A percentile compares a stretch with the other conserved stretches of the same genome.
These are phyloP conservation scores for Lycaena phlaeas DNA, from an alignment of 2,888 invertebrate species.

Conservation along the genomic window DNA sequence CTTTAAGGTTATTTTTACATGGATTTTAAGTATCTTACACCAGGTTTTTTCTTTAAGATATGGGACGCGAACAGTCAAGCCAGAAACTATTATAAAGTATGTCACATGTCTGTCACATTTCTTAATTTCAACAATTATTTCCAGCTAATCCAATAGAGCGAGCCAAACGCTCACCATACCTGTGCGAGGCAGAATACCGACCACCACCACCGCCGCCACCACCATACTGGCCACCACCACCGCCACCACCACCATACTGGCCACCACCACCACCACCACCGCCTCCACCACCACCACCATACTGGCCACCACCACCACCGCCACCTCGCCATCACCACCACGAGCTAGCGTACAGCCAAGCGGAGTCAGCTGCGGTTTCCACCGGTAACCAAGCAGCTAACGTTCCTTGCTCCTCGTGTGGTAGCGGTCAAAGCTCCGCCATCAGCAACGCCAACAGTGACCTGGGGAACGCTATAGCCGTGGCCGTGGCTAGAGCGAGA, in stretches of 20 bases:
- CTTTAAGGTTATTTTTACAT: too few relatives aligned
- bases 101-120: too few relatives aligned
- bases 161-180: slow-evolving; percentile 39
- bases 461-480: slow-evolving; percentile 31
- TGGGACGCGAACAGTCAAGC: too few relatives aligned
- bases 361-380: neutral
- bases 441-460: slow-evolving; percentile 34
- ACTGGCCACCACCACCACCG: slow-evolving; percentile 20
- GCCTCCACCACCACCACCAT: slow-evolving; percentile 20
- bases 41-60: too few relatives aligned
- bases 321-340: slow-evolving; percentile 17
- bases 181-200: slow-evolving; percentile 20
- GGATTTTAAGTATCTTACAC: too few relatives aligned
- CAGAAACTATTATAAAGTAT: too few relatives aligned
- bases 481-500: slow-evolving; percentile 26
- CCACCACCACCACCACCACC: slow-evolving; percentile 26
- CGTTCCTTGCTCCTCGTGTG: slow-evolving; percentile 16
- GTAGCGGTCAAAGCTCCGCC: slow-evolving; percentile 22
- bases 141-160: slow-evolving; percentile 27
- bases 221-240: slow-evolving; percentile 14
- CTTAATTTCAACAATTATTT: too few relatives aligned
- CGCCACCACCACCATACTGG: slow-evolving; percentile 17
- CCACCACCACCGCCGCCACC: slow-evolving; percentile 24
- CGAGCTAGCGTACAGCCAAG: neutral
- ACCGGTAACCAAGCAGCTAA: neutral